phyloP scores from a whole-genome alignment of 2,888 invertebrate species.

The Cyrtodaria siliqua region DNA sequence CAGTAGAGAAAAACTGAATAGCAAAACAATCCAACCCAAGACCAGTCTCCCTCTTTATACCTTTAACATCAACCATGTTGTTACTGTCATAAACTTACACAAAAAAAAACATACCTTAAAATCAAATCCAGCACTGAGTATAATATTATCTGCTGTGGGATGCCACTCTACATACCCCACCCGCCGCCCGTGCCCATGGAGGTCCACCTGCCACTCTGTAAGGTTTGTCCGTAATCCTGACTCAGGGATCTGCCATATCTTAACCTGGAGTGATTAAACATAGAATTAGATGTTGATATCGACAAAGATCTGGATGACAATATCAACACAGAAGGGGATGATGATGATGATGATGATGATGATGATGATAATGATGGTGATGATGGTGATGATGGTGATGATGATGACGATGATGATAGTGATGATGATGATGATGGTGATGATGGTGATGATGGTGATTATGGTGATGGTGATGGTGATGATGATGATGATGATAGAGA shows the following conservation, averaged over 20 bases:
- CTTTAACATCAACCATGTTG: no score
- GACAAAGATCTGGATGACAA: background rate
- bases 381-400: constrained; percentile 18
- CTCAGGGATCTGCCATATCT: constrained; percentile 98
- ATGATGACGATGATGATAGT: constrained; percentile 21
- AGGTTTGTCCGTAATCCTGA: constrained; percentile 93
- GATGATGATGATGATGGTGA: constrained; percentile 20
- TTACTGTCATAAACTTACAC: no score
- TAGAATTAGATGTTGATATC: no score
- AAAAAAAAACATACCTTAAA: constrained; percentile 86
- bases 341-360: constrained; percentile 9
- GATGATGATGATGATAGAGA: no score
- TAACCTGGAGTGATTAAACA: no score
- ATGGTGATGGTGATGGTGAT: no score
- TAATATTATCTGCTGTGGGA: constrained; percentile 97
- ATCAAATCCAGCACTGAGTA: constrained; percentile 93
- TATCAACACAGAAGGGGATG: background rate
- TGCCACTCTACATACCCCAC: constrained; percentile 98
- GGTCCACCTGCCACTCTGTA: constrained; percentile 96
- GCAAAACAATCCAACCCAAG: no score
- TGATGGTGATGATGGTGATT: background rate
- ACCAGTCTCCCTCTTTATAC: no score
- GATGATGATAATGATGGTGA: constrained; percentile 4
- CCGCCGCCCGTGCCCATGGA: constrained; percentile 96
- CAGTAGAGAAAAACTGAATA: no score